phyloP scores from a whole-genome alignment of 2,113 vertebrate genomes.

The Uria lomvia region DNA sequence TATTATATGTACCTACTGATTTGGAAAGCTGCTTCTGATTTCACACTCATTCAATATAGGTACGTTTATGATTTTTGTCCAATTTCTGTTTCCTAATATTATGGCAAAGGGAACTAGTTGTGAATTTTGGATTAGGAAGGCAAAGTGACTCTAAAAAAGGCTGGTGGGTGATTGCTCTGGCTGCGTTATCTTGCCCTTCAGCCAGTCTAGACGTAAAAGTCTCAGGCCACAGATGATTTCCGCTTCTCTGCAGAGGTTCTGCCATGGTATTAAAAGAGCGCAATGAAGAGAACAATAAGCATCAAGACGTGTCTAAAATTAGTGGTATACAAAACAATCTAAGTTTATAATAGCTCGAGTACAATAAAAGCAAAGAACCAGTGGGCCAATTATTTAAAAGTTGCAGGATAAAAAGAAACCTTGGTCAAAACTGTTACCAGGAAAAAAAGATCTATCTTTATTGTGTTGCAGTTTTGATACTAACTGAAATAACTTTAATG shows the following conservation, averaged over 20 bases:
- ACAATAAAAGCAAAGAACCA: constrained; percentile 7
- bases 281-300: constrained; percentile 27
- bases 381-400: neutral
- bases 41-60: neutral
- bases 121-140: neutral
- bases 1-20: neutral
- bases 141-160: neutral
- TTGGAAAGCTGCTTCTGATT: constrained; percentile 27
- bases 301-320: constrained; percentile 26
- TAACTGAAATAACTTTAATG: neutral
- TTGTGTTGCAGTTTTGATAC: neutral
- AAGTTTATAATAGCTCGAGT: neutral
- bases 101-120: fast-evolving
- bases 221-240: constrained; percentile 17
- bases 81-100: neutral
- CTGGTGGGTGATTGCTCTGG: neutral
- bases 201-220: neutral
- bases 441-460: neutral
- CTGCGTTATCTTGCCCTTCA: neutral
- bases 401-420: constrained; percentile 22
- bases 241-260: neutral
- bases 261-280: neutral
- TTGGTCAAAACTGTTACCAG: constrained; percentile 4
- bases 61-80: neutral
- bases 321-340: constrained; percentile 25